phyloP scores from a whole-genome alignment of 1,140 invertebrate species.

The Zaprionus tsacasi region DNA sequence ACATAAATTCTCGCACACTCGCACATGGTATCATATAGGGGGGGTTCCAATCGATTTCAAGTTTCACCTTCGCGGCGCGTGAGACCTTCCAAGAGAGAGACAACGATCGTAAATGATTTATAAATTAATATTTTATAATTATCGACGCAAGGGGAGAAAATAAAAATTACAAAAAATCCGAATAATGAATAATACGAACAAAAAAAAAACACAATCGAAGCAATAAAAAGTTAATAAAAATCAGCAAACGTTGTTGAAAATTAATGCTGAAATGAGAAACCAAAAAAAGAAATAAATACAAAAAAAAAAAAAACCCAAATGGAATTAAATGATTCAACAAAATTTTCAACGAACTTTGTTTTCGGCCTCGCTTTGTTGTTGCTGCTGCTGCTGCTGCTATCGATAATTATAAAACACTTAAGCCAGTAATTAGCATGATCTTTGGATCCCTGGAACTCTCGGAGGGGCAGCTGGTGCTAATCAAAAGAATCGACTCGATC shows the following conservation, averaged over 20 bases:
- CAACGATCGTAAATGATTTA: constrained; percentile 71
- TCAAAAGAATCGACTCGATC: constrained; percentile 45
- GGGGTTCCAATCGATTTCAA: constrained; percentile 51
- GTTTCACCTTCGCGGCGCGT: constrained; percentile 76
- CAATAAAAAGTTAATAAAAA: constrained; percentile 52
- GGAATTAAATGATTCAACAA: constrained; percentile 36
- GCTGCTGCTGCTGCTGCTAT: constrained; percentile 28
- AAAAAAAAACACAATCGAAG: constrained; percentile 40
- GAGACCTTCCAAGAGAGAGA: constrained; percentile 63
- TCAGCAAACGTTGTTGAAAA: constrained; percentile 63
- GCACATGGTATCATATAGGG: background rate
- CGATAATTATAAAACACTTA: constrained; percentile 70
- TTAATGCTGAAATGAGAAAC: constrained; percentile 52
- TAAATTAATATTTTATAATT: constrained; percentile 82
- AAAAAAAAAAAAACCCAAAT: constrained; percentile 36
- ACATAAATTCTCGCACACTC: background rate
- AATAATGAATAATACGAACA: constrained; percentile 9
- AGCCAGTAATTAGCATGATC: constrained; percentile 64
- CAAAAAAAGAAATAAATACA: constrained; percentile 22
- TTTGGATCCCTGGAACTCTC: constrained; percentile 32
- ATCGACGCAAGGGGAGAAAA: constrained; percentile 50
- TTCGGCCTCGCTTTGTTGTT: constrained; percentile 19
- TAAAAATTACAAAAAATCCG: constrained; percentile 21
- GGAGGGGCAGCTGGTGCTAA: constrained; percentile 38
- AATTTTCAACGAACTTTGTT: constrained; percentile 15